Conservation (phyloP, 2,113 vertebrate species). For the Catagonus wagneri region DNA sequence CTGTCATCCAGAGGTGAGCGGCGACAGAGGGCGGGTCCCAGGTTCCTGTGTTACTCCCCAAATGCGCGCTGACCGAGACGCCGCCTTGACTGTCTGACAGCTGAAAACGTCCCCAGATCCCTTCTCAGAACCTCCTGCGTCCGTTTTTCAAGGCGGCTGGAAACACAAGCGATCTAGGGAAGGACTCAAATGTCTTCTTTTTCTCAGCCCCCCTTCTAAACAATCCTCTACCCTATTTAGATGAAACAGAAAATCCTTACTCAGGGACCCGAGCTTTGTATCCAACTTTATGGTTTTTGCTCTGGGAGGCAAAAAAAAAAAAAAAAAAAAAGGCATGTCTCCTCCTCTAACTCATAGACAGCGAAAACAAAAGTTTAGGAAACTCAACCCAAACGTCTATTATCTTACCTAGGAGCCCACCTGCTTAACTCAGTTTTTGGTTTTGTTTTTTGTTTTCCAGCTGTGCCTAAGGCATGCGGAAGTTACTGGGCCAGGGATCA, state of each 20-base stretch:
- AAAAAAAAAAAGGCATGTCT: no score
- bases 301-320: neutral
- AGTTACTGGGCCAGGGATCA: no score
- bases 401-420: neutral
- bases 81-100: neutral
- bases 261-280: neutral
- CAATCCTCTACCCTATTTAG: rapidly evolving
- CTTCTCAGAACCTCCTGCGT: neutral
- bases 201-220: neutral
- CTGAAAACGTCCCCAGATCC: neutral
- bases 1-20: neutral
- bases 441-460: no score
- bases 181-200: neutral
- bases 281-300: neutral
- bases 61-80: neutral
- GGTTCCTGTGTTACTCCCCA: neutral
- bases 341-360: neutral
- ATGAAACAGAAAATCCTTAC: neutral
- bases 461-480: no score
- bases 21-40: neutral
- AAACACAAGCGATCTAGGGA: neutral
- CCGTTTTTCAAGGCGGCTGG: neutral
- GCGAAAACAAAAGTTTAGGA: neutral
- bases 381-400: neutral
- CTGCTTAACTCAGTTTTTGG: neutral